These are phyloP conservation scores for Laodelphax striatellus DNA, from an alignment of 1,140 invertebrate genomes.

Conservation along the genomic window DNA sequence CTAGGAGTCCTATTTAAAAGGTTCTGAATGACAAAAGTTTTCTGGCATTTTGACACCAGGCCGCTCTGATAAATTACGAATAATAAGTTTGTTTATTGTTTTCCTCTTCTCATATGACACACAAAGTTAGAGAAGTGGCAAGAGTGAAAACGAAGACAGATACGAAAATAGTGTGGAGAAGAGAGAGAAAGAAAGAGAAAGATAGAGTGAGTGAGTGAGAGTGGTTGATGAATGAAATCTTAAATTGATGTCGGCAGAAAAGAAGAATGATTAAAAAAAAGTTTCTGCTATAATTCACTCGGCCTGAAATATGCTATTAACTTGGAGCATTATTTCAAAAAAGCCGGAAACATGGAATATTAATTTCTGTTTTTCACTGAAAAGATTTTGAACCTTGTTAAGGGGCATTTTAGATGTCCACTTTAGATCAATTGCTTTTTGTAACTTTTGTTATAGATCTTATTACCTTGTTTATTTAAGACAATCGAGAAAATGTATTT, in stretches of 20 bases:
- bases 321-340: background rate
- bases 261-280: background rate
- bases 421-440: no score
- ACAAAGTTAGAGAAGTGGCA: background rate
- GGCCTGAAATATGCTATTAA: background rate
- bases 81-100: background rate
- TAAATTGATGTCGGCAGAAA: slow-evolving; percentile 1
- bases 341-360: no score
- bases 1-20: background rate
- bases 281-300: background rate
- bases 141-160: background rate
- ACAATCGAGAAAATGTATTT: no score
- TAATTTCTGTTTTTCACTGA: no score
- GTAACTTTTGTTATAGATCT: no score
- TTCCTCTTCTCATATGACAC: background rate
- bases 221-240: background rate
- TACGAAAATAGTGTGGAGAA: background rate
- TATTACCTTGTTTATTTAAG: no score
- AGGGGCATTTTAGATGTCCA: no score
- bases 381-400: no score
- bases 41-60: background rate
- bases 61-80: background rate
- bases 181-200: background rate
- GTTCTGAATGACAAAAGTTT: background rate
- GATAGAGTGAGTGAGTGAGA: background rate